Evolutionary conservation across 2,888 invertebrate genomes (phyloP).

Genomic region (Oscheius sp.): DNA sequence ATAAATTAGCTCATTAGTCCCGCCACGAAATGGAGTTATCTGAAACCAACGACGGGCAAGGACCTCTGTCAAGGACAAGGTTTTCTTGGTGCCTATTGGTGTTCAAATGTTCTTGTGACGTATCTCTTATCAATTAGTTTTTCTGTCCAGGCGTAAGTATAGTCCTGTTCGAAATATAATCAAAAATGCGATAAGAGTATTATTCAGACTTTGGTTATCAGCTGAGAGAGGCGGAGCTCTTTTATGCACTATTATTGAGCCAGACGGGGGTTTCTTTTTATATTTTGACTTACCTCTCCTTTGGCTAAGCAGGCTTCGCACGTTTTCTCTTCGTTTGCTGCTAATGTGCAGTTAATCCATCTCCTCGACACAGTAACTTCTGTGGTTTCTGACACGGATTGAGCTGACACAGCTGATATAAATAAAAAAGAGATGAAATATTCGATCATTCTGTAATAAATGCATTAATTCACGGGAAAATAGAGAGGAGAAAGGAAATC

Average conservation of each 20-base stretch:
- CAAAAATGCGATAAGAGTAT: neutral
- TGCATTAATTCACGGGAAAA: neutral
- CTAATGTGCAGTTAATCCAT: neutral
- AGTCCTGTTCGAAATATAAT: neutral
- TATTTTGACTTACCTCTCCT: conserved; percentile 7
- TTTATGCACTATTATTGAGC: neutral
- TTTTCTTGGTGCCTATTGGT: neutral
- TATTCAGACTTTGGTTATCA: neutral
- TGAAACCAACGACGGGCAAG: too few relatives aligned
- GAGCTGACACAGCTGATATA: neutral
- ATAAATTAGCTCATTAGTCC: too few relatives aligned
- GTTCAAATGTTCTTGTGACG: neutral
- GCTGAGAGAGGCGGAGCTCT: neutral
- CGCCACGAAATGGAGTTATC: too few relatives aligned
- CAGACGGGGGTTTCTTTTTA: neutral
- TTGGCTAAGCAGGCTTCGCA: conserved; percentile 6
- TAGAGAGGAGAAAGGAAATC: too few relatives aligned
- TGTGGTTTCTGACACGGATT: neutral
- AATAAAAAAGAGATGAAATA: neutral
- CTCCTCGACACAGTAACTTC: neutral
- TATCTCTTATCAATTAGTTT: neutral
- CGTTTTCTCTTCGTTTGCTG: neutral
- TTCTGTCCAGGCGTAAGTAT: neutral
- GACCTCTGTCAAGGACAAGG: too few relatives aligned
- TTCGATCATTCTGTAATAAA: neutral